Evolutionary conservation across 2,797 vertebrate genomes (phyloP).

Genomic region (Ctenopoma kingsleyae): DNA sequence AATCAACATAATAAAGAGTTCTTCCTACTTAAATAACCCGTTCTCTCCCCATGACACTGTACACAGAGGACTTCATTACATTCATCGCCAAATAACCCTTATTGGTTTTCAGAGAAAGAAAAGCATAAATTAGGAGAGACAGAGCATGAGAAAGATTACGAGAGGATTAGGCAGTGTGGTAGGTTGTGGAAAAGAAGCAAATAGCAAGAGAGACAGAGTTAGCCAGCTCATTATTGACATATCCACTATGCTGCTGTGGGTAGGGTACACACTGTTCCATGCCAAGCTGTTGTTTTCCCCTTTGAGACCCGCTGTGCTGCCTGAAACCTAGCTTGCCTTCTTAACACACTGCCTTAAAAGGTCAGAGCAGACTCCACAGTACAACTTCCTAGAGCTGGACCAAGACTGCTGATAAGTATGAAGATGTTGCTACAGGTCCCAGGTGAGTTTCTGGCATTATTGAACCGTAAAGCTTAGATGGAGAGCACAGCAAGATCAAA

Average conservation of each 20-base stretch:
- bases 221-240: constrained; percentile 43
- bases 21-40: constrained; percentile 23
- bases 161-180: constrained; percentile 22
- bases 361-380: constrained; percentile 60
- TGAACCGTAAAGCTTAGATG: constrained; percentile 36
- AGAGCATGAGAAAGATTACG: neutral
- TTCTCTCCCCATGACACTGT: constrained; percentile 14
- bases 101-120: constrained; percentile 27
- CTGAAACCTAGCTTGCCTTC: constrained; percentile 52
- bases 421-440: constrained; percentile 43
- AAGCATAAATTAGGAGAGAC: neutral
- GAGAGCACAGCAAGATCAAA: constrained; percentile 45
- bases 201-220: constrained; percentile 11
- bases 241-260: constrained; percentile 49
- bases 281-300: constrained; percentile 67
- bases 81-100: constrained; percentile 24
- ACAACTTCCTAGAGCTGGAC: constrained; percentile 35
- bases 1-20: constrained; percentile 43
- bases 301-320: constrained; percentile 45
- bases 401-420: constrained; percentile 45
- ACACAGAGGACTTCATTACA: constrained; percentile 24
- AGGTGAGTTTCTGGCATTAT: constrained; percentile 40
- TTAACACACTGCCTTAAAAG: constrained; percentile 66
- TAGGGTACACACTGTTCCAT: constrained; percentile 49
- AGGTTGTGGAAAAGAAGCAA: constrained; percentile 2